Evolutionary conservation across 2,797 vertebrate species (phyloP), one percentile per base, ranked within the genome.

Genomic region (Falco naumanni): DNA sequence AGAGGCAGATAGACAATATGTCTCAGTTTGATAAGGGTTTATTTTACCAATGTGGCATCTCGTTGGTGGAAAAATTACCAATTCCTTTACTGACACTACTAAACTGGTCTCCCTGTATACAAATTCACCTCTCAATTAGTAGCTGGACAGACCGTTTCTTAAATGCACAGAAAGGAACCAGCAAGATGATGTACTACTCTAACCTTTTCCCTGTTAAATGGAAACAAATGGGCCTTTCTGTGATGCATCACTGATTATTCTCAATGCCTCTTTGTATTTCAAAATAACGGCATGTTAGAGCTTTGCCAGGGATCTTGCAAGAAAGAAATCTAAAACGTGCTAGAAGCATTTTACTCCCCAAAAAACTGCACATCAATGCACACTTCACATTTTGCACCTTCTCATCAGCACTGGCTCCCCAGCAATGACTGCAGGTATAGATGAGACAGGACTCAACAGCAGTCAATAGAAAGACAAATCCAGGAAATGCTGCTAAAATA

Each of bases 201-300:
- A 97, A 97, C 93, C 95, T 97, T 96, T 97, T 97, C 91, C 84
- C 57, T 91, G 63, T 83, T 96, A 96, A 97, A 96, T 93, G 89
- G 77, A 65, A 91, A 97, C 64, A 83, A 91, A 91, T 81, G 50
- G 47, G 61, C 79, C 68, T 95, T 80, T 91, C 91, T 77, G 80
- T 77, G 80, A 93, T 96, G 91, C 93, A 94, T 96, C 96, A 48
- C 91, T 94, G 94, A 94, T 89, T 91, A 90, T 93, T 86, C 81
- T 91, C 69, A 90, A 53, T 72, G 54, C 20, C 48, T 84, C 84
- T 65, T 95, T 94, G 51, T 93, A 86, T 93, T 97, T 93, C 90
- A 88, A 94, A 96, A 96, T 92, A 81, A 74, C 79, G 79, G 84
- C 89, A 77, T 70, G 51, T 60, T 78, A 91, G 28, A 89, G 65